Base-by-base conservation (phyloP, 2,113 vertebrate genomes). In the Istiophorus platypterus region DNA sequence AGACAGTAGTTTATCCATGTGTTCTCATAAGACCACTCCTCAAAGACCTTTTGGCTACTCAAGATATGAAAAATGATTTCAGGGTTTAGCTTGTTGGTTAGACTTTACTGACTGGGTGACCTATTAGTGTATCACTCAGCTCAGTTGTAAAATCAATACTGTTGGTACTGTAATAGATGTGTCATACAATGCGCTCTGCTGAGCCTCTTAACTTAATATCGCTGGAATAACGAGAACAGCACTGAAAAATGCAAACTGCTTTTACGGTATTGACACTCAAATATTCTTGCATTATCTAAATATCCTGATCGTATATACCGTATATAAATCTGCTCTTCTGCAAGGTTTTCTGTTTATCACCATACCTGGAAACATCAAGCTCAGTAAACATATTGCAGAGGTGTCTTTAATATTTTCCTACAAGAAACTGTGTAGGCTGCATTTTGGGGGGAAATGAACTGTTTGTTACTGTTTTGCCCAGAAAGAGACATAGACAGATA, bases 401-500 rank as follows among this genome's bases (percentile, higher is more conserved):
- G 13, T 59, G 41, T 59, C 12, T 51, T 29, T 26, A 34, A 22
- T 54, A 34, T 54, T 59, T 59, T 45, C 5, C 39, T 42, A 2
- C 14, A 41, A 24, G 9, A 58, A 22, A 56, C 0, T 56, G 7
- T 31, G 4, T 22, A 2, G 6, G 45, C 39, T 68, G 26, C 51
- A 67, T 52, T 78, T 58, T 57, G 27, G 22, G 24, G 8, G n/a
- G 24, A 26, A 74, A 15, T 26, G 51, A 15, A 51, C 24, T 64
- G n/a, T 51, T 45, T 27, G 20, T 52, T 12, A 31, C 34, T 45
- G 29, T 54, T 61, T 72, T 63, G 2, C 22, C 42, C 17, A 13
- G 22, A 62, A 27, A 47, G 57, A 47, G 22, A 84, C 22, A 73
- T 49, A 34, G 47, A 70, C 18, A 27, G 82, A 85, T 45, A 65